Base-by-base conservation (phyloP, 2,797 vertebrate species). In the Triplophysa bombifrons region DNA sequence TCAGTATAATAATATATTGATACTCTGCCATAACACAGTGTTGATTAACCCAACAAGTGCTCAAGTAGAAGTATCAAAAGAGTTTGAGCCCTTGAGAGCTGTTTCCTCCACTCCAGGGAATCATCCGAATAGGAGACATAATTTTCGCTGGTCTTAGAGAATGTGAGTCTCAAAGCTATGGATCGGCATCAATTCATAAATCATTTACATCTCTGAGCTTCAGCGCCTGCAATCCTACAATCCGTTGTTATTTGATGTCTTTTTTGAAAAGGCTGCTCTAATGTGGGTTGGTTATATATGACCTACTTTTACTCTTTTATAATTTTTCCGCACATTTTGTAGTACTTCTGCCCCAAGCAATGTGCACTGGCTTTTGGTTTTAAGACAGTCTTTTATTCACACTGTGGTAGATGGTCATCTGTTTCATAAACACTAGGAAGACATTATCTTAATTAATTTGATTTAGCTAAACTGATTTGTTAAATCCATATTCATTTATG, bases 131-230 rank as follows among this genome's bases (percentile, higher is more conserved):
- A 64, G 20, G 30, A 81, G 56, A 51, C 30, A 51, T 22, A 16
- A 64, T n/a, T 60, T 50, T 50, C 63, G 56, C 65, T 71, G 74
- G 70, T 74, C 53, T 70, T 20, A 27, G 67, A 60, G 72, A 64
- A 63, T 72, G 50, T 63, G 64, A 63, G 53, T 64, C 72, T 80
- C 63, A 66, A 67, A 74, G 80, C 20, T 56, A 58, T 50, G 44
- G 64, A 77, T 82, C 69, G 51, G 72, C 69, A 72, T 63, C 46
- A 69, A 56, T 76, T 84, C 80, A 82, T 83, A 77, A 83, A 85
- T 85, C 74, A 84, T 82, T 80, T 67, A 84, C 78, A 60, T 77
- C n/a, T 22, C 20, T 75, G 55, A 75, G 67, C 74, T 84, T 41
- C 76, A 74, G 63, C 44, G 67, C 55, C 56, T 60, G 22, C 78